phyloP scores from a whole-genome alignment of 2,113 vertebrate species.

The Clupea harengus region DNA sequence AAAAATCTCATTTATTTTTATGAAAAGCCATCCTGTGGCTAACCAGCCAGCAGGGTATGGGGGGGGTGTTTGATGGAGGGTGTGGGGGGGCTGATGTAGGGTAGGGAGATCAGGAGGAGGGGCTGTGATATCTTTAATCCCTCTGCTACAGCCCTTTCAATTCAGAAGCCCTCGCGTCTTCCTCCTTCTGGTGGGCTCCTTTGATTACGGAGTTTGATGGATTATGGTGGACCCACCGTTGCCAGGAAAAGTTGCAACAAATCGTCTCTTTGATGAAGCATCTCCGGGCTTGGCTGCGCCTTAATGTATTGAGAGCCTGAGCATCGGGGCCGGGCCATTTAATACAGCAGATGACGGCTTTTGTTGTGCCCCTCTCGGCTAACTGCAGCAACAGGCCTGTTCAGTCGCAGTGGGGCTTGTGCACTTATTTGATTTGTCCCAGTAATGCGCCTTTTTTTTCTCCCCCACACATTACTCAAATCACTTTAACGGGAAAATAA shows the following conservation, averaged over 20 bases:
- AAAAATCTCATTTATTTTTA: constrained; percentile 8
- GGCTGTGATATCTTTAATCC: background rate
- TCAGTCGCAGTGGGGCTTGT: background rate
- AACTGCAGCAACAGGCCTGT: background rate
- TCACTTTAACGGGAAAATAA: background rate
- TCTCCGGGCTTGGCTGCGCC: background rate
- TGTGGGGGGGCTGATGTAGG: background rate
- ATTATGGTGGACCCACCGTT: background rate
- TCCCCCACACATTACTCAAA: background rate
- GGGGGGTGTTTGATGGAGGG: background rate
- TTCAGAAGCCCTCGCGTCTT: background rate
- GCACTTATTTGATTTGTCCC: background rate
- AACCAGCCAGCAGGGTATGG: background rate
- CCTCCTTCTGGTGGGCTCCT: background rate
- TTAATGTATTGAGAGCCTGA: no score
- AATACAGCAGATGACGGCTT: background rate
- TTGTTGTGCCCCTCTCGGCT: background rate
- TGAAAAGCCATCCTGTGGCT: constrained; percentile 4
- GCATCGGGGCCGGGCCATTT: no score
- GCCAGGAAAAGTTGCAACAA: background rate
- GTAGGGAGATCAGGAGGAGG: background rate
- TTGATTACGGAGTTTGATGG: background rate
- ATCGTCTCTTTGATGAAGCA: background rate
- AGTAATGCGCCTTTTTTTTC: background rate
- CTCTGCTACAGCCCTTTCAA: background rate